Percentiles rank a stretch among this genome's conserved stretches.
Conservation (phyloP, 2,113 vertebrate genomes). For the Pterocles orientalis region DNA sequence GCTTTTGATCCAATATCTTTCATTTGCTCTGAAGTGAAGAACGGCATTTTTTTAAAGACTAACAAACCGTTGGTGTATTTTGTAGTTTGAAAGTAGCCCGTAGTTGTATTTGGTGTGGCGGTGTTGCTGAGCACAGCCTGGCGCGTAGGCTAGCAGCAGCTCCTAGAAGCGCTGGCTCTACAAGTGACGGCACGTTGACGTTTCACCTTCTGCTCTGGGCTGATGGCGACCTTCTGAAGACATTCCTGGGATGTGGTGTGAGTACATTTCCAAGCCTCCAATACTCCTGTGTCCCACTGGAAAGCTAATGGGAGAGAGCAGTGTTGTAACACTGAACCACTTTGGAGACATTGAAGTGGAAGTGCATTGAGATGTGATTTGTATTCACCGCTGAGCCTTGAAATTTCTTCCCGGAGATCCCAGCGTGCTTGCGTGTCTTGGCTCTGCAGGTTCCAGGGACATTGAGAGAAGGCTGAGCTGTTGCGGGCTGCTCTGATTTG, state of each 20-base stretch:
- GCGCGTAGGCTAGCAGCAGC: background rate
- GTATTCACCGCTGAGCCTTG: background rate
- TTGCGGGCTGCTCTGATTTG: fast-evolving
- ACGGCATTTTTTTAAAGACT: background rate
- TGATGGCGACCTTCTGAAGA: background rate
- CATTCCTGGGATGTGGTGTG: background rate
- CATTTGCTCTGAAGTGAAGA: background rate
- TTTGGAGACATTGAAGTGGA: background rate
- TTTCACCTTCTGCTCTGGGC: background rate
- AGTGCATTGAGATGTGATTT: background rate
- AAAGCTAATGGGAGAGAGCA: background rate
- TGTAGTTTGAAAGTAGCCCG: background rate
- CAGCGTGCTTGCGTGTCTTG: background rate
- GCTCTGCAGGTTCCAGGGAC: background rate
- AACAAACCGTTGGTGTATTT: background rate
- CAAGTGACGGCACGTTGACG: background rate
- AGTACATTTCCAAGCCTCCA: background rate
- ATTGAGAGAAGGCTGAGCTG: background rate
- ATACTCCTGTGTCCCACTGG: background rate
- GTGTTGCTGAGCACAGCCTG: background rate
- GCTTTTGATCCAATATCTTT: background rate
- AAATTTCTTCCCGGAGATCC: background rate
- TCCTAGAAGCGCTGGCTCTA: fast-evolving
- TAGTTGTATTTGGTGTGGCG: background rate
- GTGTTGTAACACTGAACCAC: background rate